A percentile compares a stretch with the other conserved stretches of the same genome.
Evolutionary conservation across 2,797 vertebrate species (phyloP).

Genomic region (Anolis apletophallus): DNA sequence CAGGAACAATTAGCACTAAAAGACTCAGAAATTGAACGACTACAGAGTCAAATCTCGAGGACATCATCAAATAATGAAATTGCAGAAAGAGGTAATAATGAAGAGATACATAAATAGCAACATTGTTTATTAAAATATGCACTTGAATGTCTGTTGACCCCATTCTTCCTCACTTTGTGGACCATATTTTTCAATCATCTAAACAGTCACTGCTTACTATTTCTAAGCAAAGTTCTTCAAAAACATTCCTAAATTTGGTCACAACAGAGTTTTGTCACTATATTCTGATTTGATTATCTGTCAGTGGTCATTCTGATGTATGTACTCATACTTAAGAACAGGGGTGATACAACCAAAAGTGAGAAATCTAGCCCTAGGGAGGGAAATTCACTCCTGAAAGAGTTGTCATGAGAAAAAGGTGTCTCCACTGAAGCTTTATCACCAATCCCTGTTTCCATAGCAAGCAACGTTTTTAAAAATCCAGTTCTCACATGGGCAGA

Average conservation of each 20-base stretch:
- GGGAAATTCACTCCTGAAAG: no score
- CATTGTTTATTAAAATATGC: background rate
- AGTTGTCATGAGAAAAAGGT: no score
- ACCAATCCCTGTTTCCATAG: no score
- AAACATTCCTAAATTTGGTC: background rate
- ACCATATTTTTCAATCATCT: background rate
- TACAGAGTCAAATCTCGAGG: constrained; percentile 89
- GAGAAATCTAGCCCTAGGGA: no score
- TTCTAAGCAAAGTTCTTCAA: background rate
- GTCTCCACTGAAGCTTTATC: no score
- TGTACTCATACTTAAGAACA: no score
- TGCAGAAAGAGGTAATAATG: constrained; percentile 86
- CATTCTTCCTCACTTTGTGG: background rate
- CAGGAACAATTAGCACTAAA: constrained; percentile 91
- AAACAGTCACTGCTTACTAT: background rate
- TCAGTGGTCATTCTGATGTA: background rate
- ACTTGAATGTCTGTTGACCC: background rate
- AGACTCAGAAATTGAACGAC: constrained; percentile 91
- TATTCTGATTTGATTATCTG: background rate
- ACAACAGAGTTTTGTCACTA: background rate
- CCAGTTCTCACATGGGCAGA: no score
- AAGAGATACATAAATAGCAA: background rate
- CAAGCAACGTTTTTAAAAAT: no score
- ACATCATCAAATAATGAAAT: constrained; percentile 82
- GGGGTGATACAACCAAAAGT: no score